A percentile compares a stretch with the other conserved stretches of the same genome.
phyloP scores from a whole-genome alignment of 92 coral and sea anemone species.

The Meandrina meandrites region DNA sequence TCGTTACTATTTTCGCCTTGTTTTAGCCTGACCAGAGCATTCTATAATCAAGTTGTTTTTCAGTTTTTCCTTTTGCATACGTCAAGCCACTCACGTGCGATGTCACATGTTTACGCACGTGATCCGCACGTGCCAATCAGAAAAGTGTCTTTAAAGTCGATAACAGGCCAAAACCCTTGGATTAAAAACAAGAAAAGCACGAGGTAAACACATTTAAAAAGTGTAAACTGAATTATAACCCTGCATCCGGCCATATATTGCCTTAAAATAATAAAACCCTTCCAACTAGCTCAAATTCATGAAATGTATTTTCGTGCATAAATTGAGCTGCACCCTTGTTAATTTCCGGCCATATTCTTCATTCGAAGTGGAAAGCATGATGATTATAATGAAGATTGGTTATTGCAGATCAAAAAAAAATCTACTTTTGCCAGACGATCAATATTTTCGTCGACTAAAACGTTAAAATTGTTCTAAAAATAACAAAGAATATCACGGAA shows the following conservation, averaged over 20 bases:
- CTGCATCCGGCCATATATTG: not conserved
- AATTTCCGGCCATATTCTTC: not conserved
- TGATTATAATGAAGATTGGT: not conserved
- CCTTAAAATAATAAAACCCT: not conserved
- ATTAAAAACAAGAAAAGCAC: not conserved
- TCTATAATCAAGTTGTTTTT: too few relatives aligned
- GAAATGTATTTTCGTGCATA: not conserved
- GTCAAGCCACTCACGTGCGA: not conserved
- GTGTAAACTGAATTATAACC: not conserved
- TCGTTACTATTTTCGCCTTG: too few relatives aligned
- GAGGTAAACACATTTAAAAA: not conserved
- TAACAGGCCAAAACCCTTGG: not conserved
- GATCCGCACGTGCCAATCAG: not conserved
- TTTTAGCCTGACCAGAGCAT: too few relatives aligned
- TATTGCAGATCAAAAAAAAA: not conserved
- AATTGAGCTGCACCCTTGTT: too few relatives aligned
- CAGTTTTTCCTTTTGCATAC: too few relatives aligned
- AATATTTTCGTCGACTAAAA: not conserved
- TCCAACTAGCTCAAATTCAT: not conserved
- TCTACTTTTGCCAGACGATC: not conserved
- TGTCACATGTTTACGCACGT: not conserved
- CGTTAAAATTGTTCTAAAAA: not conserved
- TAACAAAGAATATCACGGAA: not conserved
- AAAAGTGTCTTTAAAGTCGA: not conserved
- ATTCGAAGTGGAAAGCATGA: not conserved